These are phyloP conservation scores for Smittia aterrima DNA, from an alignment of 2,888 invertebrate species.

Conservation along the genomic window DNA sequence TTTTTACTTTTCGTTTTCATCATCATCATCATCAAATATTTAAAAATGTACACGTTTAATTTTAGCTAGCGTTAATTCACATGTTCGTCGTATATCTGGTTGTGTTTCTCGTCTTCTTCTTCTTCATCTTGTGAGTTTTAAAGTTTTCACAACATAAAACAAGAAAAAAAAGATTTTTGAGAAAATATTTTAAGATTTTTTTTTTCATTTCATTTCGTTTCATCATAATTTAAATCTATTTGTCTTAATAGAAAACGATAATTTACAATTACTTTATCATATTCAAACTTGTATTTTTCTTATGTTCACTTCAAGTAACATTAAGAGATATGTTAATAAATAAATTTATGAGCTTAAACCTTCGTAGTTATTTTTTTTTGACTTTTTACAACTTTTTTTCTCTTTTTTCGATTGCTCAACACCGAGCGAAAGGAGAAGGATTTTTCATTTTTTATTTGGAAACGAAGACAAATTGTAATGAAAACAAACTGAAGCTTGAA, in stretches of 20 bases:
- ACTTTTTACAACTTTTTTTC: constrained; percentile 14
- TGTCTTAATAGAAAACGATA: constrained; percentile 33
- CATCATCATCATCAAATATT: constrained; percentile 9
- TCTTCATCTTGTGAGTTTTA: neutral
- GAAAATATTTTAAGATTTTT: neutral
- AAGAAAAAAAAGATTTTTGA: neutral
- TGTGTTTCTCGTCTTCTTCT: neutral
- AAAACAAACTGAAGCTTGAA: neutral
- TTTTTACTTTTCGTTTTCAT: constrained; percentile 19
- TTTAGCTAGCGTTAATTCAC: constrained; percentile 31
- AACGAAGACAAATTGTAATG: neutral
- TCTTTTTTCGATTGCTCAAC: neutral
- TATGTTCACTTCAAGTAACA: constrained; percentile 41
- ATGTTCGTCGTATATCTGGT: constrained; percentile 30
- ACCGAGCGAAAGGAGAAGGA: neutral
- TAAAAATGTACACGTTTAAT: constrained; percentile 28
- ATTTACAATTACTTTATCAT: constrained; percentile 38
- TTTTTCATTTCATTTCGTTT: neutral
- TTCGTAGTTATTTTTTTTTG: constrained; percentile 30
- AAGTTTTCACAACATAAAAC: constrained; percentile 16
- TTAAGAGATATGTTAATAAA: constrained; percentile 41
- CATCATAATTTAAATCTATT: constrained; percentile 13
- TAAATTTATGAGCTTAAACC: constrained; percentile 28
- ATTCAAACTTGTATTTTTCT: constrained; percentile 31
- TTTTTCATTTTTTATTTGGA: neutral